Base-by-base conservation (phyloP, 1,140 invertebrate species). In the Paracyclopina nana region DNA sequence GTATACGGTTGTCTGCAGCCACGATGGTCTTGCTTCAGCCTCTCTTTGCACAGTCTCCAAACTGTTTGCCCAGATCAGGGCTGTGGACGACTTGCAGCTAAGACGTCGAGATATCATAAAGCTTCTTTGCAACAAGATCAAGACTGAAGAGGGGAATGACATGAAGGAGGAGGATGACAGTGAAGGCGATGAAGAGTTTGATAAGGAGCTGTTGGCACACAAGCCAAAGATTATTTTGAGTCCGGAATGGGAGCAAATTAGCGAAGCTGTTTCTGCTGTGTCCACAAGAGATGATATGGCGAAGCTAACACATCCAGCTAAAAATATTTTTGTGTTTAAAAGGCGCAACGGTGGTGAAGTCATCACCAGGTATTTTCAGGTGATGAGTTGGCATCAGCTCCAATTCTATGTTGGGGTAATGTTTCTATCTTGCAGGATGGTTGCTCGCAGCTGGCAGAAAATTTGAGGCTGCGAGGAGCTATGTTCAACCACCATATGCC, bases 401-500 rank as follows among this genome's bases (percentile, higher is more conserved):
- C n/a, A n/a, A n/a, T n/a, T n/a, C n/a, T n/a, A n/a, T n/a, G n/a
- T n/a, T n/a, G n/a, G n/a, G n/a, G n/a, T n/a, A n/a, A n/a, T n/a
- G n/a, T n/a, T n/a, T n/a, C n/a, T n/a, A n/a, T n/a, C n/a, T n/a
- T n/a, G n/a, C n/a, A n/a, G n/a, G n/a, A n/a, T n/a, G n/a, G n/a
- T n/a, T n/a, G n/a, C n/a, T n/a, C n/a, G n/a, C n/a, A n/a, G n/a
- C 18, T 48, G 20, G 18, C 45, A 12, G 8, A 28, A 16, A 26
- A 28, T 4, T 27, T 48, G n/a, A 24, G 45, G 30, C 45, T 48
- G 14, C 45, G 45, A 12, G 45, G 20, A 14, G 22, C 45, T n/a
- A 48, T 48, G 45, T 48, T 48, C 18, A 48, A 48, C 4, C 20
- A 48, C 22, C 45, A 48, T 18, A 48, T 48, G 45, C 45, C 45